Evolutionary conservation across 1,140 invertebrate species (phyloP).

Genomic region (Drosophila kikkawai): DNA sequence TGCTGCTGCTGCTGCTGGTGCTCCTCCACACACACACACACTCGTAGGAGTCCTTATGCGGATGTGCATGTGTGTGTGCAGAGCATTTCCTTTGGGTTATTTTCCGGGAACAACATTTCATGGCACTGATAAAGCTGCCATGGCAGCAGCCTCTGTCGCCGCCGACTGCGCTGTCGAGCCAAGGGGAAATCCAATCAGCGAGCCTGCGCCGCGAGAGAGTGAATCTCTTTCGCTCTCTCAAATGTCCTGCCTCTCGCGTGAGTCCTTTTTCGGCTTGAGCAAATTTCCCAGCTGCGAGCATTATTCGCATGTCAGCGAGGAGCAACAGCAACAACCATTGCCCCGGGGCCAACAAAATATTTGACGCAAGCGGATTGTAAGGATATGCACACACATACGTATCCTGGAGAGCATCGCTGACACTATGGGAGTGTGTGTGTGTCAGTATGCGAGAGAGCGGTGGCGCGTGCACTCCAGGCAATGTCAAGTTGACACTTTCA

Average conservation of each 20-base stretch:
- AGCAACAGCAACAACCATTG: conserved; percentile 63
- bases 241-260: conserved; percentile 1
- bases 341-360: conserved; percentile 78
- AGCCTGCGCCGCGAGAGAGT: conserved; percentile 43
- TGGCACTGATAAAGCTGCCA: conserved; percentile 84
- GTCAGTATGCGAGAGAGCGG: conserved; percentile 48
- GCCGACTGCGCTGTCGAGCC: conserved; percentile 31
- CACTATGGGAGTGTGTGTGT: conserved; percentile 12
- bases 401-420: conserved; percentile 18
- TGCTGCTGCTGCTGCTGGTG: conserved; percentile 43
- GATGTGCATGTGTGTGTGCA: conserved; percentile 51
- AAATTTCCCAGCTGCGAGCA: conserved; percentile 54
- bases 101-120: conserved; percentile 83
- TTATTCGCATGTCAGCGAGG: conserved; percentile 59
- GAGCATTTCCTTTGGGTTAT: conserved; percentile 82
- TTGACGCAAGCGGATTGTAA: conserved; percentile 73
- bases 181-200: conserved; percentile 57
- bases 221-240: background rate
- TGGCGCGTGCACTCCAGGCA: conserved; percentile 80
- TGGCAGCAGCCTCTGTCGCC: conserved; percentile 67
- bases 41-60: conserved; percentile 16
- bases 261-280: conserved; percentile 27
- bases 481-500: conserved; percentile 83
- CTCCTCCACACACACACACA: conserved; percentile 22
- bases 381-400: conserved; percentile 30